Evolutionary conservation across 1,140 invertebrate species (phyloP), one percentile per base, ranked within the genome.

Genomic region (Drosophila subobscura): DNA sequence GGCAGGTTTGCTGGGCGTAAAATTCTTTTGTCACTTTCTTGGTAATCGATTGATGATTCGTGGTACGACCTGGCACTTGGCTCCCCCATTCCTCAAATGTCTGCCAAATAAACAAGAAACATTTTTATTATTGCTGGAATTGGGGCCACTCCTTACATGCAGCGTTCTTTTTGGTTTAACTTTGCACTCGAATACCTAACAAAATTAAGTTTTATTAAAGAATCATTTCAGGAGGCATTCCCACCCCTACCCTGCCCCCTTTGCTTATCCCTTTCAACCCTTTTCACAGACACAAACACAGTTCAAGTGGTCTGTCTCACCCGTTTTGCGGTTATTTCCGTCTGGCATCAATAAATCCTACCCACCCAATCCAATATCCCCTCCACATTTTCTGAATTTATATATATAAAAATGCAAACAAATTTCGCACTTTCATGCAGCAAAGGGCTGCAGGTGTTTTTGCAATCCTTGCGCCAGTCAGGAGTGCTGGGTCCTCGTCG

Each of bases 401-500:
- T 27, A 27, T 37, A 37, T 81, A 88, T 77, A 78, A 88, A 88
- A 88, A 88, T 88, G 83, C 83, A 88, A 86, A 86, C 83, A 88
- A 88, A 88, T 88, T 81, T 88, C 49, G 33, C 33, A 37, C 33
- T 37, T 37, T 37, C 33, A 4, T 37, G 33, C 33, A 37, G 33
- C 33, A 12, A 37, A 37, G 46, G 47, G 52, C 40, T 47, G 53
- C 77, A 83, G 79, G 75, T 84, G 79, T 77, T 79, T 33, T 20
- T 40, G 37, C 42, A 40, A 54, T 54, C 52, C 37, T 27, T 27
- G n/a, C 2, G 56, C 54, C 49, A 54, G 51, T 66, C 57, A 53
- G 70, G 44, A 50, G 47, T 55, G 40, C 76, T 40, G 50, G 65
- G 80, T 2, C 33, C 33, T 37, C 10, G 33, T 37, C 33, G 33